Evolutionary conservation across 2,113 vertebrate species (phyloP).

Genomic region (Prunella himalayana): DNA sequence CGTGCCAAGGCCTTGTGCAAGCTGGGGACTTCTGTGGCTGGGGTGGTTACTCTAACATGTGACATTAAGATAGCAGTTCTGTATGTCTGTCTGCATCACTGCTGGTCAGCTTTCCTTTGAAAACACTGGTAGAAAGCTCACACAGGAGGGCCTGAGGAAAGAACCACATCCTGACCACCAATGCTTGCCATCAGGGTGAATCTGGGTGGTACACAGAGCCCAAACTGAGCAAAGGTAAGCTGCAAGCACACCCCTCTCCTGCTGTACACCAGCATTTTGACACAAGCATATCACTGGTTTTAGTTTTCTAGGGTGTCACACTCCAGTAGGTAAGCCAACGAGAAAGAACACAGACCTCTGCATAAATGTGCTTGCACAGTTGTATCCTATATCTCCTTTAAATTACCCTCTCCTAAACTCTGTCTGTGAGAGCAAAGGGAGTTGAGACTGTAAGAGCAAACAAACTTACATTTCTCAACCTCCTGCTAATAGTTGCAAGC

Average conservation of each 20-base stretch:
- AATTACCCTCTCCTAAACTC: not conserved
- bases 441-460: not conserved
- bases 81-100: not conserved
- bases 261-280: not conserved
- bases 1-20: not conserved
- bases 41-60: not conserved
- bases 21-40: not conserved
- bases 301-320: not conserved
- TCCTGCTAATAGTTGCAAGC: not conserved
- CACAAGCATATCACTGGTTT: not conserved
- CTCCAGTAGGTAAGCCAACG: not conserved
- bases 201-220: not conserved
- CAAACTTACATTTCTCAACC: not conserved
- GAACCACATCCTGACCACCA: not conserved
- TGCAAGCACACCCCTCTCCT: not conserved
- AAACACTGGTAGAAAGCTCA: not conserved
- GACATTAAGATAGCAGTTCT: not conserved
- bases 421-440: not conserved
- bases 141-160: not conserved
- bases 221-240: not conserved
- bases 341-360: not conserved
- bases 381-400: not conserved
- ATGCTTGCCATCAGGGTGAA: not conserved
- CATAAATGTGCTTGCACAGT: not conserved
- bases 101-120: not conserved